These are phyloP conservation scores for Sternotherus odoratus DNA, from an alignment of 2,797 vertebrate genomes.

Conservation along the genomic window DNA sequence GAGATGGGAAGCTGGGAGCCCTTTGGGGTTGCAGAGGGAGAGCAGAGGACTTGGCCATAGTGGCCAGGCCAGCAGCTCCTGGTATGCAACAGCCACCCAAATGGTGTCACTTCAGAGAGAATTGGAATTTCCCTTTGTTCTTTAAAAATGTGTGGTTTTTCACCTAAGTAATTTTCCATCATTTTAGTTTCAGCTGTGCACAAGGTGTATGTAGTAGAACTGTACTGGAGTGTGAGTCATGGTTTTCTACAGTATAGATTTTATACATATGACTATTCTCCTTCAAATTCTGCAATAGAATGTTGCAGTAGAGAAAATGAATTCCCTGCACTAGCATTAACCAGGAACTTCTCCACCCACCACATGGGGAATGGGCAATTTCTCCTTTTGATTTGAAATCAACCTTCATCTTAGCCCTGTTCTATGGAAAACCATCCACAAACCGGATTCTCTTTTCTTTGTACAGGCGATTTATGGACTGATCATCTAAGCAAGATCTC, in stretches of 20 bases:
- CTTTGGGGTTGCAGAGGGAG: not conserved
- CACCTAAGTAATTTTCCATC: not conserved
- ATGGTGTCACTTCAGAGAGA: not conserved
- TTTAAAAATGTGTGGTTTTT: not conserved
- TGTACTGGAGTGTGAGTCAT: not conserved
- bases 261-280: not conserved
- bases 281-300: not conserved
- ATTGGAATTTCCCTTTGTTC: not conserved
- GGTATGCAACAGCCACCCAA: not conserved
- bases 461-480: not conserved
- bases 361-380: not conserved
- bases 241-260: not conserved
- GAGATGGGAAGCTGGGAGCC: not conserved
- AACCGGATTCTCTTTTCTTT: not conserved
- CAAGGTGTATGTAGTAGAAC: not conserved
- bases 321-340: not conserved
- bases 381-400: not conserved
- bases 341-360: not conserved
- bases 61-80: not conserved
- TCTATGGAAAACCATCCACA: not conserved
- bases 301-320: not conserved
- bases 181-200: not conserved
- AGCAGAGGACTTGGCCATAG: not conserved
- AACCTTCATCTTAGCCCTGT: not conserved
- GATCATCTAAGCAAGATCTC: not conserved